Base-by-base conservation (phyloP, 2,797 vertebrate genomes). In the Moxostoma hubbsi region DNA sequence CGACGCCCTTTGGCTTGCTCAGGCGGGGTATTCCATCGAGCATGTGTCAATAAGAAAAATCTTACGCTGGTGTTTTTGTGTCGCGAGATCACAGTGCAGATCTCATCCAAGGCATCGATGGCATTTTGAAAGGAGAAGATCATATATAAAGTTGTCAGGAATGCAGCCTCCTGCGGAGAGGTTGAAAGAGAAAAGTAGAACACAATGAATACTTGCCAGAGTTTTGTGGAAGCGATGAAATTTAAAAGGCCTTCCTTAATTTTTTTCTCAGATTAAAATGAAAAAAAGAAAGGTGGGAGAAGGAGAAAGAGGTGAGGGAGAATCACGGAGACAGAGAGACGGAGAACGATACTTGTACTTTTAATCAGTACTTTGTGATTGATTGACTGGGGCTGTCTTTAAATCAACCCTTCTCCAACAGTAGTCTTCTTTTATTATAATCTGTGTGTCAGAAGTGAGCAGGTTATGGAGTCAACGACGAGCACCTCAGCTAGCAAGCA, bases 91-190 rank as follows among this genome's bases (percentile, higher is more conserved):
- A 93, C 91, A 91, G 87, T 78, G 90, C 90, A 91, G 92, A 87
- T 85, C 92, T 95, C 94, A 94, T 95, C 93, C 93, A 90, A 95
- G 95, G 93, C 92, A 91, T 95, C 90, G 87, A 90, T 93, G 93
- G 92, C 93, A 91, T 94, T 96, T 94, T 93, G 92, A 94, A 94
- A 95, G 88, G 90, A 92, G 93, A 93, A 86, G 87, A 89, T 95
- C 93, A 87, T 94, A 92, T 93, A 93, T 94, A 95, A 95, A 95
- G 93, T 94, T 94, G 94, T 95, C 94, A 94, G 86, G 85, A 85
- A 86, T 83, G 86, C 86, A 89, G 87, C 91, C 94, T 94, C 94
- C 94, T 92, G 93, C 90, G 59, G 94, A 88, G 94, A 93, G 89
- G 90, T 87, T 94, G 93, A 95, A 93, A 94, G 92, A 90, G 84